These are phyloP conservation scores for Euplexia lucipara DNA, from an alignment of 2,888 invertebrate species.

Conservation along the genomic window DNA sequence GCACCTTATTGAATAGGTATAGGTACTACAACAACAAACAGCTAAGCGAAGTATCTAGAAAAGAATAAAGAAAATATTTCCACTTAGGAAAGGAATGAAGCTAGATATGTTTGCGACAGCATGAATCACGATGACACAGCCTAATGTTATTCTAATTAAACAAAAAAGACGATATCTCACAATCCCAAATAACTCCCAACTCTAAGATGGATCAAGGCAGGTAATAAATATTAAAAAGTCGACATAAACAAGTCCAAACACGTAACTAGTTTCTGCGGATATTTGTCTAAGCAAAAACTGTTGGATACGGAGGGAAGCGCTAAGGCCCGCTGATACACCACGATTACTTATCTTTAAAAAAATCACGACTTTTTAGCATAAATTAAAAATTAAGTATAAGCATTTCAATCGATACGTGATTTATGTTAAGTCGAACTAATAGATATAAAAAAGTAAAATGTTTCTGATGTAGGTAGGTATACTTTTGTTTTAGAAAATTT, in stretches of 20 bases:
- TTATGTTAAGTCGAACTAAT: conserved; percentile 41
- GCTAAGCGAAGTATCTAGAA: not conserved
- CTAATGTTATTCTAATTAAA: conserved; percentile 42
- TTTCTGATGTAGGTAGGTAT: conserved; percentile 14
- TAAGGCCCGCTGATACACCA: conserved; percentile 65
- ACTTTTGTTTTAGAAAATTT: not conserved
- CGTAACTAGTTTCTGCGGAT: conserved; percentile 89
- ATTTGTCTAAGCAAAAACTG: conserved; percentile 88
- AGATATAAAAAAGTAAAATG: conserved; percentile 5
- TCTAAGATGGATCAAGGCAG: conserved; percentile 70
- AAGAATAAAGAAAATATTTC: not conserved
- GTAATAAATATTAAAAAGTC: conserved; percentile 84
- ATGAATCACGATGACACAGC: not conserved
- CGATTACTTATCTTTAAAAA: conserved; percentile 45
- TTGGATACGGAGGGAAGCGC: conserved; percentile 77
- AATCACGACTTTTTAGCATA: conserved; percentile 23
- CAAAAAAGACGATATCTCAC: conserved; percentile 23
- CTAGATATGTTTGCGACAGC: not conserved
- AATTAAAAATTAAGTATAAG: conserved; percentile 16
- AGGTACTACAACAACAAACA: not conserved
- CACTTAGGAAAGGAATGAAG: not conserved
- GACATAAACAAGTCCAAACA: conserved; percentile 82
- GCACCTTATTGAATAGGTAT: not conserved
- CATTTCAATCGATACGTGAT: conserved; percentile 46
- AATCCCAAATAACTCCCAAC: conserved; percentile 32